These are phyloP conservation scores for Tetrax tetrax DNA, from an alignment of 2,113 vertebrate species.

Conservation along the genomic window DNA sequence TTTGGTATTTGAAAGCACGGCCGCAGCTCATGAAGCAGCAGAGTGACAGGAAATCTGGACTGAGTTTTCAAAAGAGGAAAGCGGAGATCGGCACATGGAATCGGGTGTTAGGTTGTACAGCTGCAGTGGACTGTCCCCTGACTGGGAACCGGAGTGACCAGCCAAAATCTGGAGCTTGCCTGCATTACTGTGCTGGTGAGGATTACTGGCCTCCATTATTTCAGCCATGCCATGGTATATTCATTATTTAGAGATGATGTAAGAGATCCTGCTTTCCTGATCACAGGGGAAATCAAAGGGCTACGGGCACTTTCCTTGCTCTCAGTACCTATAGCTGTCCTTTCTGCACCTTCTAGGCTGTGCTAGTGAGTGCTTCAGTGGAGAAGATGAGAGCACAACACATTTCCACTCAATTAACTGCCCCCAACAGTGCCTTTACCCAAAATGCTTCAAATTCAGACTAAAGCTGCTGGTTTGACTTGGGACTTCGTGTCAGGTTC, in stretches of 20 bases:
- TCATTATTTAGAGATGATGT: not conserved
- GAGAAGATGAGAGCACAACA: rapidly evolving
- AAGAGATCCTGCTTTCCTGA: not conserved
- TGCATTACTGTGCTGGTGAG: not conserved
- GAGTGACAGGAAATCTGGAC: constrained; percentile 47
- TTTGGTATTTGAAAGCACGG: constrained; percentile 34
- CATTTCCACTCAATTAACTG: not conserved
- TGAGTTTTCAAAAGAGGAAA: constrained; percentile 33
- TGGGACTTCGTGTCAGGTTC: not conserved
- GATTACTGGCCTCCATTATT: not conserved
- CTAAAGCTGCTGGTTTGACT: not conserved
- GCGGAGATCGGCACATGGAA: not conserved
- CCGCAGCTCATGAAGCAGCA: not conserved
- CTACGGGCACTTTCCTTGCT: not conserved
- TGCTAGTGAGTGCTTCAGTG: not conserved
- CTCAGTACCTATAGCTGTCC: not conserved
- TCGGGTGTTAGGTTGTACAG: constrained; percentile 16
- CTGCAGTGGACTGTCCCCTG: not conserved
- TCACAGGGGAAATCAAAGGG: not conserved
- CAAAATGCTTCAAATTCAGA: not conserved
- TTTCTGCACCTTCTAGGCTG: not conserved
- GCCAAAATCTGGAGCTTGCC: not conserved
- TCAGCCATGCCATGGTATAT: rapidly evolving
- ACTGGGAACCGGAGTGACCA: not conserved
- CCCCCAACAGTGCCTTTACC: not conserved